Evolutionary conservation across 2,888 invertebrate species (phyloP), one percentile per base, ranked within the genome.

Genomic region (Brachypterus glaber): DNA sequence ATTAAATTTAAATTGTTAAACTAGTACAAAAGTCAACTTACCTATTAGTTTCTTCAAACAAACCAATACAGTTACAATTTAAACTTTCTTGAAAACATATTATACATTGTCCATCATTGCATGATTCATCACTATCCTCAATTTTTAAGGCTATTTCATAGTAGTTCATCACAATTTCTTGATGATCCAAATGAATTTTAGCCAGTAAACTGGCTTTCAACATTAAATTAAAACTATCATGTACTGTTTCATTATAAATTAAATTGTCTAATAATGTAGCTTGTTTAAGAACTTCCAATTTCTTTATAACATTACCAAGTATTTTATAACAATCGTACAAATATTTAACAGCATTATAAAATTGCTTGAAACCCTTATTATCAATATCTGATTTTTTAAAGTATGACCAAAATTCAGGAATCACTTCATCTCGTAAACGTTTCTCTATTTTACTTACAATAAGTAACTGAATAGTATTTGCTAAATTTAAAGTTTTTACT

Each of bases 41-140:
- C 62, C 73, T 73, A 59, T 91, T 91, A 2, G 83, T 82, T 48
- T 81, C 78, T 60, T 80, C 76, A 60, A 88, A 88, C 37, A 79
- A 73, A 52, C 76, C 72, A 3, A 81, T 74, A 47, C 64, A 64
- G 33, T 46, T 49, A 56, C 83, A 83, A 38, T 64, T 62, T 8
- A 70, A 70, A 9, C 68, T 53, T 39, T 80, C 80, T 55, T 76
- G 74, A 46, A 71, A 72, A 63, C 90, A 91, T 1, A 85, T 83
- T 12, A 72, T 69, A 60, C 90, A 91, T 39, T 74, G 71, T 14
- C 5, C 37, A 0, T 74, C 66, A 48, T 69, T 68, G 27, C 33
- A 44, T 9, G 15, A 38, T 37, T 49, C 50, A 29, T 54, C 56
- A 3, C 39, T 39, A 43, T 63, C 61, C 39, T 62, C 56, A 44